phyloP scores from a whole-genome alignment of 2,797 vertebrate species.

The Cuculus canorus region DNA sequence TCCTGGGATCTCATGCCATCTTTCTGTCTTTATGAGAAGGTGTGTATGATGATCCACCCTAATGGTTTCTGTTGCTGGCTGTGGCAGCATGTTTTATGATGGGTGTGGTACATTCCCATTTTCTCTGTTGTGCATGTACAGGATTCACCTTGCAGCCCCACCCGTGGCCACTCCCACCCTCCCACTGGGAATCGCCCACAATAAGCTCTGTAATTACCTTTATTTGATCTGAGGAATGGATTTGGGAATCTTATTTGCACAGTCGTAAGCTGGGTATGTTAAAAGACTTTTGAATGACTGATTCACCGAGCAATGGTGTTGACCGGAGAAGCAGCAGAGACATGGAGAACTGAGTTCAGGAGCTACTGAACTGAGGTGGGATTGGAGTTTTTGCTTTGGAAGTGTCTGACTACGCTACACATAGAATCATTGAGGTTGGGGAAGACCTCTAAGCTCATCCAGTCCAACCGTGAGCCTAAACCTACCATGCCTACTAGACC shows the following conservation, averaged over 20 bases:
- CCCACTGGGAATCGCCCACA: constrained; percentile 80
- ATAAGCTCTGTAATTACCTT: constrained; percentile 78
- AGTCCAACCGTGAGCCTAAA: too few relatives aligned
- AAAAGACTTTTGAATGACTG: constrained; percentile 4
- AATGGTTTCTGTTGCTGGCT: constrained; percentile 84
- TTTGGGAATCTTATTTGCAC: constrained; percentile 69
- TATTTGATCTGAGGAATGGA: constrained; percentile 72
- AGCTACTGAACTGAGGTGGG: not conserved
- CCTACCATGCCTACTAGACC: too few relatives aligned
- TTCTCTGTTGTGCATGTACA: constrained; percentile 71
- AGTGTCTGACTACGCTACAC: not conserved
- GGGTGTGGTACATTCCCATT: constrained; percentile 78
- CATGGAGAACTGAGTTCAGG: not conserved
- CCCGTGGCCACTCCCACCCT: constrained; percentile 78
- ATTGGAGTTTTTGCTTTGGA: not conserved
- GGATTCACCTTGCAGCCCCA: constrained; percentile 69
- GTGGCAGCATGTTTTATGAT: constrained; percentile 82
- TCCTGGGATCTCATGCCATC: constrained; percentile 58
- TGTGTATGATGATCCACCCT: constrained; percentile 79
- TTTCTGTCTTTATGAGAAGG: constrained; percentile 78
- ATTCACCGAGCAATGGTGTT: not conserved
- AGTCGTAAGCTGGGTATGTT: constrained; percentile 53
- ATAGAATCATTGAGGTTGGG: too few relatives aligned
- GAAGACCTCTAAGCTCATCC: too few relatives aligned
- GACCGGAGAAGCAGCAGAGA: not conserved